Evolutionary conservation across 2,113 vertebrate species (phyloP).

Genomic region (Bostrychus sinensis): DNA sequence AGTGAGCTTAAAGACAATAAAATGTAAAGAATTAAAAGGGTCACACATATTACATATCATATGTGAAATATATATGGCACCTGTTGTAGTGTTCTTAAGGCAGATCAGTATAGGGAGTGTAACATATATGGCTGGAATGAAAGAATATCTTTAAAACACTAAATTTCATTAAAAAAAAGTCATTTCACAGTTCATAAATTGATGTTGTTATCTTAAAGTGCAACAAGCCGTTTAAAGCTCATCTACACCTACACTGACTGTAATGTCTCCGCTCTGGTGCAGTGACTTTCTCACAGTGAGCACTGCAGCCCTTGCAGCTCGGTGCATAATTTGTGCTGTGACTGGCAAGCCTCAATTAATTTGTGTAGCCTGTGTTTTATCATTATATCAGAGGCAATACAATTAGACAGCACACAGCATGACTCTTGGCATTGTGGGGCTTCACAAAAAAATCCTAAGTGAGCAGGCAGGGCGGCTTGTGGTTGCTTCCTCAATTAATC

Average conservation of each 20-base stretch:
- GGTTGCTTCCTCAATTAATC: conserved; percentile 47
- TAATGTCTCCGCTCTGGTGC: conserved; percentile 61
- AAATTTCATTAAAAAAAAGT: conserved; percentile 1
- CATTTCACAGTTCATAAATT: conserved; percentile 13
- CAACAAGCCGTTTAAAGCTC: conserved; percentile 22
- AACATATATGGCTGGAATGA: conserved; percentile 17
- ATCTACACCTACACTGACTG: conserved; percentile 52
- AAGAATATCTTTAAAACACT: neutral
- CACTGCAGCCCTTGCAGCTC: conserved; percentile 70
- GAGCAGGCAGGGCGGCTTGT: conserved; percentile 40
- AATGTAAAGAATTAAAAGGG: conserved; percentile 39
- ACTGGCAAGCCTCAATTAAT: conserved; percentile 76
- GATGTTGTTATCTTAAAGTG: conserved; percentile 20
- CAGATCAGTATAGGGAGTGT: conserved; percentile 4
- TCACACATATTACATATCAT: conserved; percentile 31
- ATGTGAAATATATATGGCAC: conserved; percentile 28
- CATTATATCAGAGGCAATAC: conserved; percentile 66
- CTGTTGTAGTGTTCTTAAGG: conserved; percentile 27
- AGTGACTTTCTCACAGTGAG: conserved; percentile 59
- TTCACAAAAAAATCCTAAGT: conserved; percentile 57
- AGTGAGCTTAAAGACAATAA: conserved; percentile 23
- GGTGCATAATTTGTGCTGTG: conserved; percentile 74
- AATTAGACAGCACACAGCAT: conserved; percentile 65
- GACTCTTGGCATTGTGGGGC: conserved; percentile 50
- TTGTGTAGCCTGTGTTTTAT: conserved; percentile 69